These are phyloP conservation scores for Alloscopus bannaensis DNA, from an alignment of 2,888 invertebrate species.

Conservation along the genomic window DNA sequence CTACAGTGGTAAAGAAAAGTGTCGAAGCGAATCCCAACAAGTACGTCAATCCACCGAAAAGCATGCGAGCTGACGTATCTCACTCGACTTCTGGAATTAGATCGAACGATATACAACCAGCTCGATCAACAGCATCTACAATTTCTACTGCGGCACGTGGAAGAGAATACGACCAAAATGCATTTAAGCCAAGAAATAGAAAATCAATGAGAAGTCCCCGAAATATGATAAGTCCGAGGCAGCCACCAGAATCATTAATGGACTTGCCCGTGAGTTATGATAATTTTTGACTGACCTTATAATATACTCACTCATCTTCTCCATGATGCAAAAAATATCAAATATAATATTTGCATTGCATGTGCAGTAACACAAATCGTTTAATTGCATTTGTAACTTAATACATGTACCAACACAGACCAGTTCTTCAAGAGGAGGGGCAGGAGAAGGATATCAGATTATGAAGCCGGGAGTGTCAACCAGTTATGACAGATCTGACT, in stretches of 20 bases:
- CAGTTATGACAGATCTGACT: slow-evolving; percentile 11
- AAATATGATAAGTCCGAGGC: slow-evolving; percentile 28
- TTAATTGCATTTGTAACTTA: slow-evolving; percentile 2
- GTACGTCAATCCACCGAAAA: background rate
- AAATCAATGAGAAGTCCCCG: slow-evolving; percentile 46
- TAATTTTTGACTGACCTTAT: slow-evolving; percentile 13
- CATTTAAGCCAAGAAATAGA: slow-evolving; percentile 36
- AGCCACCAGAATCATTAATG: background rate
- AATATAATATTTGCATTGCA: slow-evolving; percentile 17
- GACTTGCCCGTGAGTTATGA: slow-evolving; percentile 29
- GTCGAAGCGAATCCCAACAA: slow-evolving; percentile 7
- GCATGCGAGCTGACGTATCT: slow-evolving; percentile 10
- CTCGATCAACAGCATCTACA: slow-evolving; percentile 13
- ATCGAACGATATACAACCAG: slow-evolving; percentile 7
- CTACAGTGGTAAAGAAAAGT: background rate
- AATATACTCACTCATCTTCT: too few species aligned
- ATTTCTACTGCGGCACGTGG: background rate
- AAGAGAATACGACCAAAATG: slow-evolving; percentile 22
- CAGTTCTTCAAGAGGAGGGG: slow-evolving; percentile 24
- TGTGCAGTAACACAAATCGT: background rate
- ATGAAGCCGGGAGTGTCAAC: background rate
- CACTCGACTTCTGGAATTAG: slow-evolving; percentile 3
- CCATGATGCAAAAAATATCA: too few species aligned
- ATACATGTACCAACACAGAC: slow-evolving; percentile 11
- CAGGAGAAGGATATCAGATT: slow-evolving; percentile 51